These are phyloP conservation scores for Sisor rabdophorus DNA, from an alignment of 2,113 vertebrate genomes.

Conservation along the genomic window DNA sequence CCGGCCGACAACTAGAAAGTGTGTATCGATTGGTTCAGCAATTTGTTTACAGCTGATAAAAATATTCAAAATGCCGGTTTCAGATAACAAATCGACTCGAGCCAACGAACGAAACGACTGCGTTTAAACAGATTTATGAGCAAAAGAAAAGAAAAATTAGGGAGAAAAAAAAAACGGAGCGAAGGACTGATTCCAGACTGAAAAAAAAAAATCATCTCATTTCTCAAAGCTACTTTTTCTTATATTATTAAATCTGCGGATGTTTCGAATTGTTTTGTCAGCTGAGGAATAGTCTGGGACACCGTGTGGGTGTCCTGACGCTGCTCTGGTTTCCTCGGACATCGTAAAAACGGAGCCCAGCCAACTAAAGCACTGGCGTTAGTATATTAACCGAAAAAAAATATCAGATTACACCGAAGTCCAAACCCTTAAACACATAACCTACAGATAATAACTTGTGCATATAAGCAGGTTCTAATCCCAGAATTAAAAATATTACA, in stretches of 20 bases:
- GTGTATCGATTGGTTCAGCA: background rate
- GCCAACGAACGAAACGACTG: background rate
- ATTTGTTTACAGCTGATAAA: background rate
- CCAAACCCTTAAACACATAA: background rate
- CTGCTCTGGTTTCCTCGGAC: background rate
- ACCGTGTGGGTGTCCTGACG: background rate
- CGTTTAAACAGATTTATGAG: constrained; percentile 4
- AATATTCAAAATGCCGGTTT: background rate
- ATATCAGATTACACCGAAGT: background rate
- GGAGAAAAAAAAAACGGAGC: background rate
- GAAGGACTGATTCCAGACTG: background rate
- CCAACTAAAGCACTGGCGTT: background rate
- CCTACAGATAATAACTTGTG: background rate
- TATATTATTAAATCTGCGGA: background rate
- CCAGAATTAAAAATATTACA: no score
- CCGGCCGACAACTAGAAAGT: background rate
- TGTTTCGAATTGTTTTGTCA: background rate
- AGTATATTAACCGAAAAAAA: background rate
- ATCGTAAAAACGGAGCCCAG: background rate
- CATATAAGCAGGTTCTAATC: background rate
- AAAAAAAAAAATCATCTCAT: background rate
- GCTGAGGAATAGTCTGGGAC: background rate
- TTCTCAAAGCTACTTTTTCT: background rate
- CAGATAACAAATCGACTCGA: background rate
- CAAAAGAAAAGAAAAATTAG: background rate